Percentiles rank a stretch among this genome's conserved stretches.
phyloP scores from a whole-genome alignment of 2,888 invertebrate species.

The Nematopogon swammerdamellus region DNA sequence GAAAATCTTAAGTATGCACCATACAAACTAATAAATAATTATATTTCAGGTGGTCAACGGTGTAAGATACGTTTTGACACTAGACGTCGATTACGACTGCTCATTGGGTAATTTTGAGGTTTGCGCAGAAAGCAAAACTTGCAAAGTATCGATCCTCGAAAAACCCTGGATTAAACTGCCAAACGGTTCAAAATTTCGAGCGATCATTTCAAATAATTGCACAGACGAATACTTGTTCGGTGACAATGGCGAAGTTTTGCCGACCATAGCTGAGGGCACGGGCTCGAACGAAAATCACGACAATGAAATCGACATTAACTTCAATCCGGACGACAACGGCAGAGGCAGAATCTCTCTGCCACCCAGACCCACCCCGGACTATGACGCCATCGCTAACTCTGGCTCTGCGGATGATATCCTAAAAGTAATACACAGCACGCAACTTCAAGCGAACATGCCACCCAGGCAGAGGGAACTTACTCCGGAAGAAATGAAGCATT shows the following conservation, averaged over 20 bases:
- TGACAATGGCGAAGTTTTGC: slow-evolving; percentile 29
- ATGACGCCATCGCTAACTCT: slow-evolving; percentile 23
- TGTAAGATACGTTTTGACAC: slow-evolving; percentile 52
- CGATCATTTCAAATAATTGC: slow-evolving; percentile 64
- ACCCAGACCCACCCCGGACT: slow-evolving; percentile 12
- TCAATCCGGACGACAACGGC: slow-evolving; percentile 12
- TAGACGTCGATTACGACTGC: slow-evolving; percentile 52
- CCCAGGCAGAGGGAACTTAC: slow-evolving; percentile 24
- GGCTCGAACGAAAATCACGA: slow-evolving; percentile 14
- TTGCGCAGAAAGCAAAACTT: slow-evolving; percentile 37
- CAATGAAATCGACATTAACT: slow-evolving; percentile 16
- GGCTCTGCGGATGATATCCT: slow-evolving; percentile 30
- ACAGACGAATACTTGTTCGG: slow-evolving; percentile 53
- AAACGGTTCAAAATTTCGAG: slow-evolving; percentile 57
- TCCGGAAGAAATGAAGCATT: slow-evolving; percentile 27
- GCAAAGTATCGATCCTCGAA: slow-evolving; percentile 61
- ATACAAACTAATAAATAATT: too few relatives aligned
- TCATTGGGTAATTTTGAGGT: slow-evolving; percentile 19
- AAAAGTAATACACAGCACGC: slow-evolving; percentile 25
- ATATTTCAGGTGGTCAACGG: slow-evolving; percentile 59
- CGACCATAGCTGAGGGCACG: slow-evolving; percentile 12
- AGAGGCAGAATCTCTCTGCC: slow-evolving; percentile 12
- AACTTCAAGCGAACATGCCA: slow-evolving; percentile 23
- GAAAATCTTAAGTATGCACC: too few relatives aligned
- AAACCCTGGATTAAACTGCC: slow-evolving; percentile 61